Evolutionary conservation across 2,888 invertebrate species (phyloP).

Genomic region (Eledone cirrhosa): DNA sequence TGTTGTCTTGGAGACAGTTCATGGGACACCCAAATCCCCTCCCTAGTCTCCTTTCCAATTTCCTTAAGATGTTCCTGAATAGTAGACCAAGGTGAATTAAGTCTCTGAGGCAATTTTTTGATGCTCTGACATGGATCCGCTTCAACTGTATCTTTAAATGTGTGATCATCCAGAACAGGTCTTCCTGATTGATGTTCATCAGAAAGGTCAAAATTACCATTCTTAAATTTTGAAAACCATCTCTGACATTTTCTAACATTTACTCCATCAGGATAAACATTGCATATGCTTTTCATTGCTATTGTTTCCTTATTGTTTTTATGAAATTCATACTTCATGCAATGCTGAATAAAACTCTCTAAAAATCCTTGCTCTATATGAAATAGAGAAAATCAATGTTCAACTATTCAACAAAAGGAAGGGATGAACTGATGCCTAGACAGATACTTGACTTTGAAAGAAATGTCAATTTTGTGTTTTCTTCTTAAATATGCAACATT

Average conservation of each 20-base stretch:
- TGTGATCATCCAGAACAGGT: not conserved
- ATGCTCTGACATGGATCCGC: not conserved
- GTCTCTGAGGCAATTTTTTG: not conserved
- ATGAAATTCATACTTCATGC: slow-evolving; percentile 17
- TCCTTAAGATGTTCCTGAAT: not conserved
- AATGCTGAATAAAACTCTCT: not conserved
- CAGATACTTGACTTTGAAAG: no score
- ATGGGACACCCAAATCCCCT: not conserved
- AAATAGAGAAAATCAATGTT: no score
- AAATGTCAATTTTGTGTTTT: no score
- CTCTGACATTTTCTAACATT: slow-evolving; percentile 1
- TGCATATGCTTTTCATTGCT: not conserved
- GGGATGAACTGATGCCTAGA: no score
- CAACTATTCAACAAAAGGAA: no score
- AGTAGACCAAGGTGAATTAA: not conserved
- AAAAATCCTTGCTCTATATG: not conserved
- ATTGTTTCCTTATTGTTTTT: not conserved
- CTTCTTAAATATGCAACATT: no score
- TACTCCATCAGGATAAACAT: not conserved
- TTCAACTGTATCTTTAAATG: not conserved
- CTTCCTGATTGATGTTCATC: not conserved
- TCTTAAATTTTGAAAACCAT: slow-evolving; percentile 17
- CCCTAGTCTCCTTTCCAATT: not conserved
- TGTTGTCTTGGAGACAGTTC: not conserved
- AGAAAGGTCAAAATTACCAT: not conserved